Evolutionary conservation across 2,113 vertebrate genomes (phyloP).

Genomic region (Nettapus auritus): DNA sequence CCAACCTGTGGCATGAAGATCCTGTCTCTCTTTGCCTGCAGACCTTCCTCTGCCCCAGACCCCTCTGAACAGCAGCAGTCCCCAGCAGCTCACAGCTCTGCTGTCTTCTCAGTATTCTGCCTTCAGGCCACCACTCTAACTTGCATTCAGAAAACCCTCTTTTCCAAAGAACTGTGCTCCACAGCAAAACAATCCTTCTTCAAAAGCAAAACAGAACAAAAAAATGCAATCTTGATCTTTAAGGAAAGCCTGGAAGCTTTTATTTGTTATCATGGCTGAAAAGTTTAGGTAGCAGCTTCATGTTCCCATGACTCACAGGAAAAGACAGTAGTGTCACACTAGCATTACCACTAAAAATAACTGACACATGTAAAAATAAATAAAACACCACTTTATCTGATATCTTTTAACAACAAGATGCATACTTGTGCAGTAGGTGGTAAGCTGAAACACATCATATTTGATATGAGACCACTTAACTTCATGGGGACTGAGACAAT

Average conservation of each 20-base stretch:
- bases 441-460: constrained; percentile 19
- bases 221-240: neutral
- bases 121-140: neutral
- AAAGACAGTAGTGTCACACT: neutral
- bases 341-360: constrained; percentile 5
- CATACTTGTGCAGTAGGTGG: constrained; percentile 27
- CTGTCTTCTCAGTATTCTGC: rapidly evolving
- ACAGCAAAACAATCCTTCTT: neutral
- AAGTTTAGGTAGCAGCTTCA: neutral
- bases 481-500: constrained; percentile 43
- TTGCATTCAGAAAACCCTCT: neutral
- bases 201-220: neutral
- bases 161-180: neutral
- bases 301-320: neutral
- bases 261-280: neutral
- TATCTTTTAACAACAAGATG: constrained; percentile 24
- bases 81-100: neutral
- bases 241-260: neutral
- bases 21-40: rapidly evolving
- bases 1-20: rapidly evolving
- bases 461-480: constrained; percentile 50
- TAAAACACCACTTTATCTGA: neutral
- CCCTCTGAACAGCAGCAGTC: neutral
- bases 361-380: constrained; percentile 17
- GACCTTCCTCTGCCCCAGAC: rapidly evolving